A percentile compares a stretch with the other conserved stretches of the same genome.
These are phyloP conservation scores for Calliphora vomitoria DNA, from an alignment of 2,888 invertebrate genomes.

Conservation along the genomic window DNA sequence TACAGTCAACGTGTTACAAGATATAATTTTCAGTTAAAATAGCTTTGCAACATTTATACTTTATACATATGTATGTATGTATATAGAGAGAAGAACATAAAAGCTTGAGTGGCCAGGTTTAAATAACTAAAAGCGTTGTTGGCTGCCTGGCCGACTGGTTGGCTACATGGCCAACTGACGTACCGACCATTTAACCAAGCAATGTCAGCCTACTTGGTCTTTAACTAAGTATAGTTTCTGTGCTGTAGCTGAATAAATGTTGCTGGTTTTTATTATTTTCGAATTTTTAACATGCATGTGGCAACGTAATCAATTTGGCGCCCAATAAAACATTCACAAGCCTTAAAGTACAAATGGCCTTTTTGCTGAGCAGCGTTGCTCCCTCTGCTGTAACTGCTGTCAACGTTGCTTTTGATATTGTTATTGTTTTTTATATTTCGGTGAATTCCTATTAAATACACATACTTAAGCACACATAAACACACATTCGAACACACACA, in stretches of 20 bases:
- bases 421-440: conserved; percentile 22
- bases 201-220: conserved; percentile 3
- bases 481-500: neutral
- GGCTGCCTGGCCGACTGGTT: neutral
- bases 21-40: conserved; percentile 54
- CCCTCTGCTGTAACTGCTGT: neutral
- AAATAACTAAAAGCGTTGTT: conserved; percentile 8
- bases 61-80: neutral
- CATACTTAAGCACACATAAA: neutral
- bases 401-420: conserved; percentile 22
- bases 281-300: conserved; percentile 54
- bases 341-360: conserved; percentile 53
- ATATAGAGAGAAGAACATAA: neutral
- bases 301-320: conserved; percentile 68
- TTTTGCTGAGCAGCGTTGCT: neutral
- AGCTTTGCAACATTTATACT: conserved; percentile 25
- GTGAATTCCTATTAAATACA: conserved; percentile 31
- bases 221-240: conserved; percentile 1
- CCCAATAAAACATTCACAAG: conserved; percentile 70
- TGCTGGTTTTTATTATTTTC: conserved; percentile 35
- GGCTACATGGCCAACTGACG: neutral
- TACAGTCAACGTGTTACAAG: conserved; percentile 37
- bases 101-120: conserved; percentile 5
- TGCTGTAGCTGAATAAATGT: conserved; percentile 2
- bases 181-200: neutral